A percentile compares a stretch with the other conserved stretches of the same genome.
Conservation (phyloP, 2,888 invertebrate genomes). For the Stenolophus ochropezus region DNA sequence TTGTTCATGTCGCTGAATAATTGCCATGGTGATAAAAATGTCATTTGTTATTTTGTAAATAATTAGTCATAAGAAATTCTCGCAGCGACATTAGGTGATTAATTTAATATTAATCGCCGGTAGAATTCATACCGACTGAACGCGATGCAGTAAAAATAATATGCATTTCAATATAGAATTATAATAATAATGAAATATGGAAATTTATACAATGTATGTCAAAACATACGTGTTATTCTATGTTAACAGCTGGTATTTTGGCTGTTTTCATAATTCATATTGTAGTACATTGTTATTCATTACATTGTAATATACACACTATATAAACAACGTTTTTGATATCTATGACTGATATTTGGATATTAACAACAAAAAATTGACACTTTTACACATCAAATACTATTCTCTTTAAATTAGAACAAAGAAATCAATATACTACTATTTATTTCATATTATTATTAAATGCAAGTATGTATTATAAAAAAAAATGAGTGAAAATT, state of each 20-base stretch:
- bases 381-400: no score
- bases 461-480: no score
- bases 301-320: neutral
- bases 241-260: neutral
- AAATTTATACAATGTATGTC: neutral
- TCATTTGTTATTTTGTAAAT: neutral
- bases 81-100: neutral
- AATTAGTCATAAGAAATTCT: neutral
- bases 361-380: no score
- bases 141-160: neutral
- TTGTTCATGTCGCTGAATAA: neutral
- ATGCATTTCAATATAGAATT: neutral
- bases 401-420: no score
- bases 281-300: neutral
- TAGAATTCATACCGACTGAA: neutral
- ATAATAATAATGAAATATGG: conserved; percentile 10
- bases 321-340: no score
- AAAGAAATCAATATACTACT: no score
- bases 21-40: neutral
- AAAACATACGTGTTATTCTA: neutral
- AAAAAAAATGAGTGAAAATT: no score
- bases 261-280: neutral
- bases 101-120: neutral
- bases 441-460: no score
- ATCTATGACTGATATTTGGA: no score